Evolutionary conservation across 1,140 invertebrate genomes (phyloP).

Genomic region (Babylonia areolata): DNA sequence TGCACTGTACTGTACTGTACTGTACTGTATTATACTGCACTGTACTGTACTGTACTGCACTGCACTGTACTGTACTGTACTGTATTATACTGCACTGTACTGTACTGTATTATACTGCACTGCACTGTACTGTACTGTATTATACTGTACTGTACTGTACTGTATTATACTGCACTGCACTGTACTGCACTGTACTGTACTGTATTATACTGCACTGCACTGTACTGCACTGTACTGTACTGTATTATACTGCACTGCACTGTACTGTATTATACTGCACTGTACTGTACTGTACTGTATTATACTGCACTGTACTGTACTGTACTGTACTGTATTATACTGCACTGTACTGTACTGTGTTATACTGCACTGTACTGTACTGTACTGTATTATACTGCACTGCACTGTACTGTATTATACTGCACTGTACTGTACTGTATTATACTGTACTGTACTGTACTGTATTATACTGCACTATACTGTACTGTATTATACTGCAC

Average conservation of each 20-base stretch:
- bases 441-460: slow-evolving; percentile 44
- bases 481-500: slow-evolving; percentile 42
- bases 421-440: slow-evolving; percentile 39
- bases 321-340: slow-evolving; percentile 20
- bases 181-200: not conserved
- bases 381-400: slow-evolving; percentile 33
- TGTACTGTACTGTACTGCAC: not conserved
- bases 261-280: not conserved
- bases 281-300: slow-evolving; percentile 2
- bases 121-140: not conserved
- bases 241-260: not conserved
- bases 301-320: slow-evolving; percentile 1
- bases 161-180: not conserved
- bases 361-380: slow-evolving; percentile 26
- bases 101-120: not conserved
- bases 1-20: not conserved
- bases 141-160: not conserved
- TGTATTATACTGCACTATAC: slow-evolving; percentile 38
- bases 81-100: not conserved
- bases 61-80: not conserved
- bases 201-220: not conserved
- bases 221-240: not conserved
- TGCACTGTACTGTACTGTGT: slow-evolving; percentile 33
- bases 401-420: slow-evolving; percentile 36
- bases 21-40: not conserved